Evolutionary conservation across 2,113 vertebrate genomes (phyloP).

Genomic region (Zosterops lateralis): DNA sequence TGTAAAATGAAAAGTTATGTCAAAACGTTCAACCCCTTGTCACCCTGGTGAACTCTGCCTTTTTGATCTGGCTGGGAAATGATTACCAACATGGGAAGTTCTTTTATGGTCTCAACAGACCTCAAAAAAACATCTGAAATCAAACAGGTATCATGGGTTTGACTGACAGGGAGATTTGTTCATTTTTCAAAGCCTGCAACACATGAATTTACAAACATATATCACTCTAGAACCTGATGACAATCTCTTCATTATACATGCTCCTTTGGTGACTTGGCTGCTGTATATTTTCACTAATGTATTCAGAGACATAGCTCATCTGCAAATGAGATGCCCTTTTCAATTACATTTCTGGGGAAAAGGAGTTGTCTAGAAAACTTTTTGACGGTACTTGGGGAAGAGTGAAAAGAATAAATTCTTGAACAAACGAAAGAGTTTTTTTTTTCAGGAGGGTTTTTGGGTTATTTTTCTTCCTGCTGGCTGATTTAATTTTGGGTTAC

Average conservation of each 20-base stretch:
- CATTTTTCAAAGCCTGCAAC: neutral
- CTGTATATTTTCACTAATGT: neutral
- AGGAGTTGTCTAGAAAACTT: neutral
- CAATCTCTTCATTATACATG: neutral
- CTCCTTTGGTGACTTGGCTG: constrained; percentile 4
- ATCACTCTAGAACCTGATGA: neutral
- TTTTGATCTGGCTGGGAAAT: neutral
- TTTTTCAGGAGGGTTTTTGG: neutral
- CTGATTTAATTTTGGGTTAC: neutral
- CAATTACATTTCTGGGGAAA: neutral
- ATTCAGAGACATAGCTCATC: constrained; percentile 3
- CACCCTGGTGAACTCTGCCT: neutral
- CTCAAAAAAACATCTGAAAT: neutral
- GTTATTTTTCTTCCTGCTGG: neutral
- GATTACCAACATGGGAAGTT: accelerated
- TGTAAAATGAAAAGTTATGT: neutral
- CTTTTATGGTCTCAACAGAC: neutral
- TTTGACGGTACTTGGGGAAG: neutral
- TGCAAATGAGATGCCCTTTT: constrained; percentile 20
- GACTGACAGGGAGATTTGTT: neutral
- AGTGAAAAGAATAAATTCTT: neutral
- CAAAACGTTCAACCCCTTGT: accelerated
- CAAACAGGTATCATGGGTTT: neutral
- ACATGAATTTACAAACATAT: constrained; percentile 1
- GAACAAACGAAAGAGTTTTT: neutral